phyloP scores from a whole-genome alignment of 2,113 vertebrate genomes.

The Oryzias melastigma region DNA sequence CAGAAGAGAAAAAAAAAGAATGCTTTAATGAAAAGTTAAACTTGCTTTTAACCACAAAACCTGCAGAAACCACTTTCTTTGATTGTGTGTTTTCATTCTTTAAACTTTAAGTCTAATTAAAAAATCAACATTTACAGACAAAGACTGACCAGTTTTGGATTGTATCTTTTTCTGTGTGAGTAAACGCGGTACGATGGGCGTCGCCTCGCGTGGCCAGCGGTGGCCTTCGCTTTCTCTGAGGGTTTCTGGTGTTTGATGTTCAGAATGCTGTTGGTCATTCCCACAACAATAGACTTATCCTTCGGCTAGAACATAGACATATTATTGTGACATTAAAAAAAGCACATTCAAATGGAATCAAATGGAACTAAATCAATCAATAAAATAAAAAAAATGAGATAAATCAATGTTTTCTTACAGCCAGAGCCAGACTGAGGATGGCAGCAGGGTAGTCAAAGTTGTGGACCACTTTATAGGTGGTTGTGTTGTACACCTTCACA shows the following conservation, averaged over 20 bases:
- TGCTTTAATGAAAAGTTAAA: background rate
- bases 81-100: too few species aligned
- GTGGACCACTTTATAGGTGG: conserved; percentile 93
- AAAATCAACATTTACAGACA: too few species aligned
- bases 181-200: conserved; percentile 85
- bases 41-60: too few species aligned
- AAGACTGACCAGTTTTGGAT: conserved; percentile 83
- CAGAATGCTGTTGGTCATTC: conserved; percentile 93
- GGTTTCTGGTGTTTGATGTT: conserved; percentile 90
- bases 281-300: conserved; percentile 88
- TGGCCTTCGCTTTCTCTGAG: conserved; percentile 75
- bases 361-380: too few species aligned
- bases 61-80: too few species aligned
- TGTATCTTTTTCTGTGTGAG: conserved; percentile 88
- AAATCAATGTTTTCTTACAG: conserved; percentile 79
- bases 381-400: background rate
- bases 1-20: background rate
- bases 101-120: too few species aligned
- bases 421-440: conserved; percentile 90
- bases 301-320: conserved; percentile 77
- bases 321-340: too few species aligned
- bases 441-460: conserved; percentile 92
- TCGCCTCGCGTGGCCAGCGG: conserved; percentile 60
- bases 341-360: too few species aligned
- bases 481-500: conserved; percentile 94